Percentiles rank a stretch among this genome's conserved stretches.
Conservation (phyloP, 1,140 invertebrate species). For the Microplitis demolitor region DNA sequence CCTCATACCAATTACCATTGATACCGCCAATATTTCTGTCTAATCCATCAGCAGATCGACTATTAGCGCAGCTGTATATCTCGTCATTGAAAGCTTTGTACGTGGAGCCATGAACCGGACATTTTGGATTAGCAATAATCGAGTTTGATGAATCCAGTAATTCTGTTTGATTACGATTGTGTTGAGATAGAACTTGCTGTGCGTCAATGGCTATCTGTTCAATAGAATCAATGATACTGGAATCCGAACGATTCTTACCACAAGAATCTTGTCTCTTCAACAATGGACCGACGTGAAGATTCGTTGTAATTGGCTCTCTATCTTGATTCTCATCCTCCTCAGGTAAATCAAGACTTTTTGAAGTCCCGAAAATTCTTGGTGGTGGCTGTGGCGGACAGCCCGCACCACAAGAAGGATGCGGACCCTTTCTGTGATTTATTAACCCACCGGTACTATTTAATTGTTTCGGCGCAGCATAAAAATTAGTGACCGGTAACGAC, state of each 20-base stretch:
- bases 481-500: conserved; percentile 51
- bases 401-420: conserved; percentile 19
- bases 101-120: conserved; percentile 39
- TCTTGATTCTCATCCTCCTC: conserved; percentile 38
- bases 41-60: conserved; percentile 30
- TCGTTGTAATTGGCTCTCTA: conserved; percentile 47
- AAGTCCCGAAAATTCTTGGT: conserved; percentile 46
- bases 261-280: conserved; percentile 41
- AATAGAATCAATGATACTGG: conserved; percentile 43
- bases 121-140: conserved; percentile 38
- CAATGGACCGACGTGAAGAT: conserved; percentile 53
- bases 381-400: conserved; percentile 50
- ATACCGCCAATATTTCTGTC: conserved; percentile 36
- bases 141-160: not conserved
- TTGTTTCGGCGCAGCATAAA: conserved; percentile 38
- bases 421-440: conserved; percentile 37
- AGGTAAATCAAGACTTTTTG: conserved; percentile 42
- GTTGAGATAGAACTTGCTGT: conserved; percentile 29
- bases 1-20: conserved; percentile 7
- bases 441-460: conserved; percentile 29
- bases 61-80: conserved; percentile 21
- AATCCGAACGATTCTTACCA: conserved; percentile 39
- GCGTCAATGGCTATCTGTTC: conserved; percentile 34
- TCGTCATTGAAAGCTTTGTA: conserved; percentile 15
- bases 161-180: conserved; percentile 23